Conservation (phyloP, 2,797 vertebrate species). For the Pseudochirops corinnae region DNA sequence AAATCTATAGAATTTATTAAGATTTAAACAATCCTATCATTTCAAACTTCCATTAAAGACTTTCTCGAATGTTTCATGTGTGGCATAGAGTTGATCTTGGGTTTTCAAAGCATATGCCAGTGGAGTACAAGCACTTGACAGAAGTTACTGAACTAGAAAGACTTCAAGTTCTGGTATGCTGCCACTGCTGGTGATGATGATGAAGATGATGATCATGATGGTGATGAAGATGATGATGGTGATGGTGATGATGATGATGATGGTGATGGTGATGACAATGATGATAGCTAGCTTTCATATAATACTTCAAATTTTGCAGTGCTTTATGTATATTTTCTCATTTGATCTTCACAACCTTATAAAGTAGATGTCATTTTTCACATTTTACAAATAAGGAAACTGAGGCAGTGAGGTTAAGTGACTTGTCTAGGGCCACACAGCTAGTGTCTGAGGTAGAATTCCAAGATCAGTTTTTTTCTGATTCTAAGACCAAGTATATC, state of each 20-base stretch:
- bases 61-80: neutral
- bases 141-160: neutral
- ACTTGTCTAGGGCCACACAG: neutral
- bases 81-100: neutral
- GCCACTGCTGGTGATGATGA: neutral
- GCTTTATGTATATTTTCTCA: neutral
- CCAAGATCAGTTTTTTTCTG: neutral
- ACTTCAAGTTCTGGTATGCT: neutral
- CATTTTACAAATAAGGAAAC: neutral
- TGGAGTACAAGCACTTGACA: neutral
- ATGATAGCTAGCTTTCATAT: neutral
- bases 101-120: neutral
- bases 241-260: neutral
- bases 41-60: neutral
- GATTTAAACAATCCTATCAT: neutral
- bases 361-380: neutral
- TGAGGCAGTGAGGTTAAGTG: neutral
- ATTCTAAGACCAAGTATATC: neutral
- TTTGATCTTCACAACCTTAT: neutral
- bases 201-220: too few species aligned
- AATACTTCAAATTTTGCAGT: neutral
- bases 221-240: too few species aligned
- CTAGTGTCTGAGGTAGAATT: neutral
- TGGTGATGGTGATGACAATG: too few species aligned
- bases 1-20: neutral